Percentiles rank a stretch among this genome's conserved stretches.
These are phyloP conservation scores for Chionomys nivalis DNA, from an alignment of 2,113 vertebrate genomes.

Conservation along the genomic window DNA sequence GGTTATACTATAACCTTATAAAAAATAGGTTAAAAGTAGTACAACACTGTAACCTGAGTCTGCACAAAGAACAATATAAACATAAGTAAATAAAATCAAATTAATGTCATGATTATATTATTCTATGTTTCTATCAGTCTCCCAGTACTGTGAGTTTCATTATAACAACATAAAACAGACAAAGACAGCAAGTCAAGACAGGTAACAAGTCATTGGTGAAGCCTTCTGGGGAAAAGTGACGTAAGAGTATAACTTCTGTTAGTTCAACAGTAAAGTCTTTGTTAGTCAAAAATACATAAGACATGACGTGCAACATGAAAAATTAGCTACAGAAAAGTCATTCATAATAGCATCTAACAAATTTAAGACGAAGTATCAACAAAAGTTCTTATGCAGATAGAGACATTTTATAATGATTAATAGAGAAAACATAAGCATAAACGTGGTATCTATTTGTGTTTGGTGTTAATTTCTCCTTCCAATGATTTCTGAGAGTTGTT, in stretches of 20 bases:
- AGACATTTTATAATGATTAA: background rate
- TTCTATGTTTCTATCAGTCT: background rate
- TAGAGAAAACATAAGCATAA: background rate
- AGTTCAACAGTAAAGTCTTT: background rate
- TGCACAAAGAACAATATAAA: background rate
- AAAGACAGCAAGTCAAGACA: background rate
- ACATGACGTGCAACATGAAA: background rate
- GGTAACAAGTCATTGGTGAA: background rate
- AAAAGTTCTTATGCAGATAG: background rate
- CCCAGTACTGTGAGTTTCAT: background rate
- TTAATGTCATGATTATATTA: background rate
- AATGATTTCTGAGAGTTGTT: background rate
- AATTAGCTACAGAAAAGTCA: background rate
- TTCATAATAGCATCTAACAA: background rate
- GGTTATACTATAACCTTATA: background rate
- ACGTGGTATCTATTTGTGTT: background rate
- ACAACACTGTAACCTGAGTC: too few relatives aligned
- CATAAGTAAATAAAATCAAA: background rate
- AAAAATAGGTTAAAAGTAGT: background rate
- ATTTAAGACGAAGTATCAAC: background rate
- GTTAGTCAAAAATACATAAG: background rate
- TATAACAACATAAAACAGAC: background rate
- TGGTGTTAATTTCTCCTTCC: background rate
- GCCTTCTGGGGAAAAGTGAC: background rate
- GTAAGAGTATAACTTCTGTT: background rate